Base-by-base conservation (phyloP, 2,888 invertebrate species). In the Drosophila villosipedis region DNA sequence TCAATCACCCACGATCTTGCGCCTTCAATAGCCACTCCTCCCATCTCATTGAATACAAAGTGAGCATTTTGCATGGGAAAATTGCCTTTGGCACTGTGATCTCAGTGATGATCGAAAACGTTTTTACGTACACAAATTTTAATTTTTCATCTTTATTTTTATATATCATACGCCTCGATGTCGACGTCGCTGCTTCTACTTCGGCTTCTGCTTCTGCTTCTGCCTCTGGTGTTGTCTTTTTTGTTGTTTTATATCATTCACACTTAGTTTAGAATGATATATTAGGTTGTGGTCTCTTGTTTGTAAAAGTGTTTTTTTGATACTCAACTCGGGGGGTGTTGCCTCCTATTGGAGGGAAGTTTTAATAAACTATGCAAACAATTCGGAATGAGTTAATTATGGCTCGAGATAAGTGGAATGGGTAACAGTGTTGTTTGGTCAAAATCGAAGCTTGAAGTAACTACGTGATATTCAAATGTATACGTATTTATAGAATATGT, bases 231-330 rank as follows among this genome's bases (percentile, higher is more conserved):
- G 28, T 52, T 52, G 47, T 49, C 39, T 10, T 72, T 78, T 64
- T 76, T 82, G 68, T 82, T 76, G 75, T 61, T 74, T 61, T 55
- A 82, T 78, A 80, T 85, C 80, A 78, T 76, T 85, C 84, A 73
- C 85, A 85, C 90, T 76, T 87, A 58, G 75, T 82, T 82, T 64
- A 43, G 69, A 72, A 80, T 89, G 83, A 89, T 74, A 89, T 71
- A 84, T 84, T 75, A 68, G 66, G 52, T 65, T 76, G 54, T 33
- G 59, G 71, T 59, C 68, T 33, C 60, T 77, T 86, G 83, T 77
- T 86, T 89, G 80, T 79, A 68, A 72, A 69, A 62, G 71, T 73
- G 72, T 67, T 69, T 80, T 80, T 80, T 80, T 63, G 64, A 78
- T 68, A 59, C 62, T 68, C 31, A 68, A 53, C 66, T 77, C 74